A percentile compares a stretch with the other conserved stretches of the same genome.
Evolutionary conservation across 2,888 invertebrate genomes (phyloP).

Genomic region (Volucella bombylans): DNA sequence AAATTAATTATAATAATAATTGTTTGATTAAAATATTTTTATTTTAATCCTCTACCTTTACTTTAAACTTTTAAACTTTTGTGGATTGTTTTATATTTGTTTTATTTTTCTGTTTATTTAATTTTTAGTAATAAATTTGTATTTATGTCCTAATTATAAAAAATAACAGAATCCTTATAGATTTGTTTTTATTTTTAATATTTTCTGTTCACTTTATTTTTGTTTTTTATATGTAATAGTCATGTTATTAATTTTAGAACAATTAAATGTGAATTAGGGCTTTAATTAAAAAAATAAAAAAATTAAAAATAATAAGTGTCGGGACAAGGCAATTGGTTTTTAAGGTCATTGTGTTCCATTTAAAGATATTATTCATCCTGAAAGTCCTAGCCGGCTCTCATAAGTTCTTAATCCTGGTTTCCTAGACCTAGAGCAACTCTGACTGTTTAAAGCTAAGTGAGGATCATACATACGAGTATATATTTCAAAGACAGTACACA

Average conservation of each 20-base stretch:
- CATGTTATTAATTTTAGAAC: conserved; percentile 21
- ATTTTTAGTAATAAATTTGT: conserved; percentile 18
- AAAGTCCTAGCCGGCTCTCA: no score
- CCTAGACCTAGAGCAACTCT: no score
- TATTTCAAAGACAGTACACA: no score
- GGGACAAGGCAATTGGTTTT: not conserved
- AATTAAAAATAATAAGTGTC: conserved; percentile 4
- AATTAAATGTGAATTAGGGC: not conserved
- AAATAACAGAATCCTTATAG: conserved; percentile 5
- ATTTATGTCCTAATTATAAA: conserved; percentile 19
- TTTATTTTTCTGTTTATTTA: not conserved
- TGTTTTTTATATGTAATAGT: conserved; percentile 35
- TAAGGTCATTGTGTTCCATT: not conserved
- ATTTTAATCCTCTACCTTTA: conserved; percentile 12
- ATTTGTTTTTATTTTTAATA: conserved; percentile 8
- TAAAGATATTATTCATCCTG: no score
- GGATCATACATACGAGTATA: no score
- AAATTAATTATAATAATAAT: conserved; percentile 30
- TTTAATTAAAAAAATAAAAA: not conserved
- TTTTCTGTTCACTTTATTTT: not conserved
- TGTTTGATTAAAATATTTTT: conserved; percentile 17
- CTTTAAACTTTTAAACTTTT: conserved; percentile 21
- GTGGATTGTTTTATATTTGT: conserved; percentile 4
- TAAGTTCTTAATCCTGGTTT: no score
- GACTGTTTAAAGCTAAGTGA: no score